Conservation (phyloP, 2,797 vertebrate species). For the Helostoma temminkii region DNA sequence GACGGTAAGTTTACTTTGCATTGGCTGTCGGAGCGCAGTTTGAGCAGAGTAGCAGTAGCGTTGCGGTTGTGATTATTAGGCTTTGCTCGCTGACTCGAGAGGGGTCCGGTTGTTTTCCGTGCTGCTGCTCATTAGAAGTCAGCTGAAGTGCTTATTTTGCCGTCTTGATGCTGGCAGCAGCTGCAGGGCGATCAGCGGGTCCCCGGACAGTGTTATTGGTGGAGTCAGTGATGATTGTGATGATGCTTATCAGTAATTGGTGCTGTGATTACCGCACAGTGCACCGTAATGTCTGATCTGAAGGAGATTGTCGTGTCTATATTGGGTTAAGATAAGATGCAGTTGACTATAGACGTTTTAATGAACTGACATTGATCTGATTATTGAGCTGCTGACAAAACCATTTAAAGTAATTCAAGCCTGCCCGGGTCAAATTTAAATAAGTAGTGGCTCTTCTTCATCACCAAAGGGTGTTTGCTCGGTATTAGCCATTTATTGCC, state of each 20-base stretch:
- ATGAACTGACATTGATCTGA: background rate
- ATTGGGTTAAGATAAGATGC: background rate
- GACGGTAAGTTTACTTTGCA: constrained; percentile 54
- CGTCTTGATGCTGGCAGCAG: constrained; percentile 1
- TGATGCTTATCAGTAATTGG: constrained; percentile 41
- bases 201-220: background rate
- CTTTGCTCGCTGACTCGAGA: constrained; percentile 3
- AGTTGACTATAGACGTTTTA: background rate
- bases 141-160: background rate
- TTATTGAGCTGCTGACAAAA: background rate
- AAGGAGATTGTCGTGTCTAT: background rate
- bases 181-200: constrained; percentile 26
- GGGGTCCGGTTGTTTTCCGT: constrained; percentile 11
- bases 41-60: background rate
- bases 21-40: constrained; percentile 8
- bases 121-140: constrained; percentile 9
- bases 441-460: background rate
- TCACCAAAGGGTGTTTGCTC: background rate
- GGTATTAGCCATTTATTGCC: background rate
- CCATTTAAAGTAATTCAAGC: background rate
- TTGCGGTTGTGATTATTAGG: constrained; percentile 11
- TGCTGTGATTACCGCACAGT: constrained; percentile 14
- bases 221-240: constrained; percentile 27
- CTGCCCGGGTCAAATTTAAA: background rate
- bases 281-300: background rate